Conservation (phyloP, 2,113 vertebrate species). For the Actenoides hombroni region DNA sequence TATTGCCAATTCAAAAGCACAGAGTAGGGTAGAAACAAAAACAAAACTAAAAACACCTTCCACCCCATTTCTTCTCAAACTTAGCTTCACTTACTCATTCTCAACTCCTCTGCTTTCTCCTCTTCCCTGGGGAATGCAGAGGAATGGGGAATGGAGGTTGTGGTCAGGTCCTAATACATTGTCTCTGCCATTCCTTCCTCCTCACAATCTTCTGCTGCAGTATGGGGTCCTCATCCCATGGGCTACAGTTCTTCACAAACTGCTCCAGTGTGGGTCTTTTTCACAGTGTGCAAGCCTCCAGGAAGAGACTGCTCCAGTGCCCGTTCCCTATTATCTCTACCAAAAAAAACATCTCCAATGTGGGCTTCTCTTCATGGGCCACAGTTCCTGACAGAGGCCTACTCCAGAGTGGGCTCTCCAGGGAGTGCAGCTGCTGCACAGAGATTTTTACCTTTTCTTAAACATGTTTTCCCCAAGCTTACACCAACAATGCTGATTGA, state of each 20-base stretch:
- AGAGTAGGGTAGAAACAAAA: not conserved
- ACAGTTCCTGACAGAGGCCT: not conserved
- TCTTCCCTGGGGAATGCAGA: rapidly evolving
- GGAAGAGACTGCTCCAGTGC: not conserved
- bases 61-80: not conserved
- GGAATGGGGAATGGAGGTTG: not conserved
- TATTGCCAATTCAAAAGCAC: not conserved
- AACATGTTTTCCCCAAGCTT: not conserved
- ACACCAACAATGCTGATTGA: rapidly evolving
- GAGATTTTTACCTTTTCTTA: not conserved
- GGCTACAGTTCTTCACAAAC: not conserved
- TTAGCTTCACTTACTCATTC: not conserved
- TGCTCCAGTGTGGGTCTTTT: not conserved
- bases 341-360: not conserved
- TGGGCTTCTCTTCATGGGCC: not conserved
- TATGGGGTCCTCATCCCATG: rapidly evolving
- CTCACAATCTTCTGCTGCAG: not conserved
- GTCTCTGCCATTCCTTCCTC: not conserved
- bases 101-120: not conserved
- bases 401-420: not conserved
- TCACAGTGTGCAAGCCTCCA: not conserved
- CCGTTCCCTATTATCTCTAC: not conserved
- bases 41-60: not conserved
- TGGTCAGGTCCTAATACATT: not conserved
- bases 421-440: not conserved